Conservation (phyloP, 2,113 vertebrate species). For the Mus spicilegus region DNA sequence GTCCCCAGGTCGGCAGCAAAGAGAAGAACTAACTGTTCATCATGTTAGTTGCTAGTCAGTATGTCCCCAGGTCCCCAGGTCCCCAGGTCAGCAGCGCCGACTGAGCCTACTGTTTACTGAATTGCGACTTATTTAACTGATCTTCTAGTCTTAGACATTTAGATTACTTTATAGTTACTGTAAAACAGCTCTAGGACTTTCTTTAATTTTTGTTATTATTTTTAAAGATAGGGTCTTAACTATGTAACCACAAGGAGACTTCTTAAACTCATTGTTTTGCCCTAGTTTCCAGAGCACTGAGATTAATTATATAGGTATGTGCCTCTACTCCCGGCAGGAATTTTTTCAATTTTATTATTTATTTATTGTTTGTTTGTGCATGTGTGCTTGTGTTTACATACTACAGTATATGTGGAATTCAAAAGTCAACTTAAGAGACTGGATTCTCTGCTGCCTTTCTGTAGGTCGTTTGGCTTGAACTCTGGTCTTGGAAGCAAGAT, state of each 20-base stretch:
- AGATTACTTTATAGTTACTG: conserved; percentile 49
- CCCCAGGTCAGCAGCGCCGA: neutral
- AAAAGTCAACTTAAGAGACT: neutral
- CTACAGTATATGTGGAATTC: too few species aligned
- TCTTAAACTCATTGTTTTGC: neutral
- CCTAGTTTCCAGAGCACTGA: neutral
- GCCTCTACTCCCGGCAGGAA: neutral
- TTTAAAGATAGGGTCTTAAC: neutral
- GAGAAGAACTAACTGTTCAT: conserved; percentile 15
- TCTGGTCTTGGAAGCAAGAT: neutral
- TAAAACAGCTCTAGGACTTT: neutral
- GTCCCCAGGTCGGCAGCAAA: neutral
- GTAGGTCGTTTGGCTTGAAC: neutral
- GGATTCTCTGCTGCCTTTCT: neutral
- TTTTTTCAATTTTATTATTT: neutral
- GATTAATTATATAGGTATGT: neutral
- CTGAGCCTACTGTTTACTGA: neutral
- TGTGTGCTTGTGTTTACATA: neutral
- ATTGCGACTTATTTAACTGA: conserved; percentile 36
- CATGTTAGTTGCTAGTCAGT: neutral
- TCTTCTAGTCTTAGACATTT: conserved; percentile 48
- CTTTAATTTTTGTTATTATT: neutral
- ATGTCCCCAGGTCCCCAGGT: neutral
- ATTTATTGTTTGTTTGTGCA: neutral
- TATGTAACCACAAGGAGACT: neutral